Base-by-base conservation (phyloP, 2,113 vertebrate genomes). In the Stigmatopora argus region DNA sequence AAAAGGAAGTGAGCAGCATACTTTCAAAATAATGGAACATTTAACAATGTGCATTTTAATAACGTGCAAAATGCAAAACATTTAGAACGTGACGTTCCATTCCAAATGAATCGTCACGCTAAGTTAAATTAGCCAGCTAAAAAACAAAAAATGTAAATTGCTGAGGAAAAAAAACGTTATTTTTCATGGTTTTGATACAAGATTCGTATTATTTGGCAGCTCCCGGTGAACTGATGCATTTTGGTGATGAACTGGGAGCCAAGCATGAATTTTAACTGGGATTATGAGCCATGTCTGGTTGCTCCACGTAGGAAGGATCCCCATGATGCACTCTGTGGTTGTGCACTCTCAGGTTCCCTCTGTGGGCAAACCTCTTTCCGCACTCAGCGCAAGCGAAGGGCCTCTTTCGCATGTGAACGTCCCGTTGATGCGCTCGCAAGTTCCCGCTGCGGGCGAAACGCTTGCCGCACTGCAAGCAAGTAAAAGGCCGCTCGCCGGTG, bases 331-430 rank as follows among this genome's bases (percentile, higher is more conserved):
- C 84, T 67, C 88, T 77, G 72, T 89, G 86, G 67, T 87, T 86
- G 72, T 89, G 88, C 44, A 87, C 83, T 65, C 88, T 80, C 48
- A 89, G 74, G 74, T 89, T 88, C 44, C 88, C 86, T 48, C 83
- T 84, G 72, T 89, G 86, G 5, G 88, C 86, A 34, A 89, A 89
- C 61, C 83, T 81, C 57, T 89, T 88, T 0, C 88, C 88, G 17
- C 88, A 89, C 67, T 89, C 85, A 1, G 77, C 65, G 71, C 88
- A 89, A 12, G 82, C 79, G 23, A 86, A 88, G 8, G 88, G 88
- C 63, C 88, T 89, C 71, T 88, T 89, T 14, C 86, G 84, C 86
- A 87, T 84, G 77, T 89, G 88, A 48, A 89, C 88, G 1, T 89
- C 86, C 45, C 88, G 72, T 47, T 89, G 86, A 77, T 89, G 88